Conservation (phyloP, 1,140 invertebrate species). For the Drosophila setifemur region DNA sequence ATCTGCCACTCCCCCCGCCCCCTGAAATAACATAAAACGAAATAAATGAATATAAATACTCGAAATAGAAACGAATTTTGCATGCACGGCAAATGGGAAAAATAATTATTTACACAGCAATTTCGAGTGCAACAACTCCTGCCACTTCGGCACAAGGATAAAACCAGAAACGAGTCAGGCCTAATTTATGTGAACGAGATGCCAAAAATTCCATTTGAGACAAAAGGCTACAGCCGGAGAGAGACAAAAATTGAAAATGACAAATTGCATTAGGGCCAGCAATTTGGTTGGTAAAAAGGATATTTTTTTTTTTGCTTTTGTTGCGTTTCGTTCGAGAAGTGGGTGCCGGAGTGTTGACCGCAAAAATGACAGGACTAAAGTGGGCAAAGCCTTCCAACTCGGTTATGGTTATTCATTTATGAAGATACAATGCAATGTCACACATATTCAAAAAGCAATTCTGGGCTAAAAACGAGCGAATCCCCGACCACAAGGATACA, state of each 20-base stretch:
- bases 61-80: slow-evolving; percentile 58
- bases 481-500: slow-evolving; percentile 14
- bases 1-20: slow-evolving; percentile 9
- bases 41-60: slow-evolving; percentile 11
- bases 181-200: slow-evolving; percentile 71
- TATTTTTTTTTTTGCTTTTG: neutral
- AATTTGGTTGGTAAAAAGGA: neutral
- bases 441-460: slow-evolving; percentile 74
- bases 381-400: slow-evolving; percentile 36
- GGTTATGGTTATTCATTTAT: slow-evolving; percentile 52
- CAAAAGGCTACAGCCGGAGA: slow-evolving; percentile 33
- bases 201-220: slow-evolving; percentile 71
- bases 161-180: slow-evolving; percentile 17
- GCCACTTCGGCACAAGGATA: neutral
- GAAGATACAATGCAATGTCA: slow-evolving; percentile 50
- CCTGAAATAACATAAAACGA: too few species aligned
- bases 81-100: slow-evolving; percentile 51
- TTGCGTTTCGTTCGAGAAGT: neutral
- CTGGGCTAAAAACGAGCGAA: slow-evolving; percentile 49
- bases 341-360: slow-evolving; percentile 40
- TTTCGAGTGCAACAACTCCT: slow-evolving; percentile 38
- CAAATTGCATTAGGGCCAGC: slow-evolving; percentile 67
- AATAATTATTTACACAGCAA: slow-evolving; percentile 53
- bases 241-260: slow-evolving; percentile 69
- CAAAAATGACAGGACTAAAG: slow-evolving; percentile 67